phyloP scores from a whole-genome alignment of 1,140 invertebrate species.

The Calephelis nemesis region DNA sequence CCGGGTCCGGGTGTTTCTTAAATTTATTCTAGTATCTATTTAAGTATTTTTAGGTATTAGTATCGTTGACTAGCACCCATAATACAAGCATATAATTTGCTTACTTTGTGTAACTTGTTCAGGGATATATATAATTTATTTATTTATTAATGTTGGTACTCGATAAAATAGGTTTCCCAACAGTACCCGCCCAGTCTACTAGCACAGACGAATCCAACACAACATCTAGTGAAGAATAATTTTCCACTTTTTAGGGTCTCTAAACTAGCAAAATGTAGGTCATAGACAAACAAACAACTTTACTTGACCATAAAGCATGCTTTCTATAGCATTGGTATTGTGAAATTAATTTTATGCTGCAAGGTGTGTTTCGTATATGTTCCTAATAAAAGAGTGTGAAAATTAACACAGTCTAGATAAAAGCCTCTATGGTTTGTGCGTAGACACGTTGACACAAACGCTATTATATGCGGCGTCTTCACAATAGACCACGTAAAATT shows the following conservation, averaged over 20 bases:
- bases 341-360: slow-evolving; percentile 31
- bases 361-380: slow-evolving; percentile 20
- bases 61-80: too few relatives aligned
- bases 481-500: slow-evolving; percentile 4
- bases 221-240: background rate
- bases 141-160: too few relatives aligned
- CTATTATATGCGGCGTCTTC: background rate
- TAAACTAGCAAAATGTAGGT: background rate
- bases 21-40: too few relatives aligned
- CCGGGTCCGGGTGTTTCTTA: too few relatives aligned
- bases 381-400: slow-evolving; percentile 35
- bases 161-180: too few relatives aligned
- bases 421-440: slow-evolving; percentile 21
- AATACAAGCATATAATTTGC: too few relatives aligned
- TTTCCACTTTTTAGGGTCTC: background rate
- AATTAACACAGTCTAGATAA: slow-evolving; percentile 34
- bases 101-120: too few relatives aligned
- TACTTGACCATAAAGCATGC: slow-evolving; percentile 2
- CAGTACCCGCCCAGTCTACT: too few relatives aligned
- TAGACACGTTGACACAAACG: background rate
- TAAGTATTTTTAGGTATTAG: too few relatives aligned
- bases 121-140: too few relatives aligned
- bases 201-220: too few relatives aligned
- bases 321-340: slow-evolving; percentile 21
- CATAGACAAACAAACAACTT: slow-evolving; percentile 3